These are phyloP conservation scores for Sitta carolinensis DNA, from an alignment of 2,797 vertebrate genomes.

Conservation along the genomic window DNA sequence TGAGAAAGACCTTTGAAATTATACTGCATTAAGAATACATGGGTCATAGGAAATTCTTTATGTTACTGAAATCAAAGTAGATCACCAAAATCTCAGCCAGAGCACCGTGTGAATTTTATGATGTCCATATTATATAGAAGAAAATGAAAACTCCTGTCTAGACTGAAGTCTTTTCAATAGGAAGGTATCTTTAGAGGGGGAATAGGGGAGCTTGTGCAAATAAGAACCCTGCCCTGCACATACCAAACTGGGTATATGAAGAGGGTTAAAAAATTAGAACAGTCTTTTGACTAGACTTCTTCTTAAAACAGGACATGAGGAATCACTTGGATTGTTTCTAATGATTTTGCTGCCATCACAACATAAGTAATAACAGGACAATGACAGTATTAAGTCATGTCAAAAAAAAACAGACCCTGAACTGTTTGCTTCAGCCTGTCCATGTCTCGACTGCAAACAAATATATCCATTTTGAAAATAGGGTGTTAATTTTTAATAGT, in stretches of 20 bases:
- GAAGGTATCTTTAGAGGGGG: background rate
- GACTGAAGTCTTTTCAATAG: background rate
- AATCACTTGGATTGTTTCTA: background rate
- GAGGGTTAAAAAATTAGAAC: background rate
- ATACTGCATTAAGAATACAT: background rate
- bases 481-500: background rate
- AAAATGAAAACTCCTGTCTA: background rate
- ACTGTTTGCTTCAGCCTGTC: background rate
- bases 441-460: background rate
- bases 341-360: background rate
- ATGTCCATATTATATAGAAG: background rate
- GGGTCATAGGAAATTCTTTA: background rate
- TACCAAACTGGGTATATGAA: background rate
- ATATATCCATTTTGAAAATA: background rate
- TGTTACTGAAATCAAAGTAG: background rate
- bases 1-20: slow-evolving; percentile 14
- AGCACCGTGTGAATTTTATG: background rate
- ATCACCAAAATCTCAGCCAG: background rate
- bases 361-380: background rate
- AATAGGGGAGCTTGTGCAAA: background rate
- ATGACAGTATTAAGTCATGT: background rate
- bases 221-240: background rate
- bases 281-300: background rate
- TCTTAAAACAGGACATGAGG: background rate
- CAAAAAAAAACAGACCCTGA: background rate